Evolutionary conservation across 2,888 invertebrate species (phyloP).

Genomic region (Chloromyia formosa): DNA sequence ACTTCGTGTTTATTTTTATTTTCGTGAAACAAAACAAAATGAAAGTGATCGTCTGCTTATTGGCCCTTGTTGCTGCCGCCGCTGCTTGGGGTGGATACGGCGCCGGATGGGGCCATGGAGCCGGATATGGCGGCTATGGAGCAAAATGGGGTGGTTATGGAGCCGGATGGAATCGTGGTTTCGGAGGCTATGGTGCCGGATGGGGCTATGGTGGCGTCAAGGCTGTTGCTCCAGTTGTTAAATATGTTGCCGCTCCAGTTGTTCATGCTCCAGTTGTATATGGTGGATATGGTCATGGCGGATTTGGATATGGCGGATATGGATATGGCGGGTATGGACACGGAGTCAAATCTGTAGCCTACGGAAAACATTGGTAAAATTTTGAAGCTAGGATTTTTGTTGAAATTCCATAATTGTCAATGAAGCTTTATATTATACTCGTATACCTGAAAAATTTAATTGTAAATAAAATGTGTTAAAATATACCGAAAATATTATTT

Average conservation of each 20-base stretch:
- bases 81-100: slow-evolving; percentile 13
- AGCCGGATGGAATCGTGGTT: slow-evolving; percentile 5
- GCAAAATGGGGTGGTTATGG: background rate
- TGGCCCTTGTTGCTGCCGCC: slow-evolving; percentile 29
- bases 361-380: background rate
- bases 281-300: slow-evolving; percentile 6
- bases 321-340: background rate
- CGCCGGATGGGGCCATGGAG: background rate
- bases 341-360: background rate
- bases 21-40: slow-evolving; percentile 22
- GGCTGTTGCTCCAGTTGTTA: background rate
- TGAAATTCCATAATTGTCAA: too few relatives aligned
- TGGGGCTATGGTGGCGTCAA: slow-evolving; percentile 5
- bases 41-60: slow-evolving; percentile 38
- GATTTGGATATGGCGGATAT: background rate
- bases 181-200: slow-evolving; percentile 13
- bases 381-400: too few relatives aligned
- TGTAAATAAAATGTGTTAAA: too few relatives aligned
- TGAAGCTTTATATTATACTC: too few relatives aligned
- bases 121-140: background rate
- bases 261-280: slow-evolving; percentile 14
- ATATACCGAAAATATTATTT: too few relatives aligned
- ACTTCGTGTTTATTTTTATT: too few relatives aligned
- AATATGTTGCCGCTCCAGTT: background rate
- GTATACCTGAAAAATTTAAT: too few relatives aligned